Conservation (phyloP, 2,797 vertebrate species). For the Coregonus suidteri region DNA sequence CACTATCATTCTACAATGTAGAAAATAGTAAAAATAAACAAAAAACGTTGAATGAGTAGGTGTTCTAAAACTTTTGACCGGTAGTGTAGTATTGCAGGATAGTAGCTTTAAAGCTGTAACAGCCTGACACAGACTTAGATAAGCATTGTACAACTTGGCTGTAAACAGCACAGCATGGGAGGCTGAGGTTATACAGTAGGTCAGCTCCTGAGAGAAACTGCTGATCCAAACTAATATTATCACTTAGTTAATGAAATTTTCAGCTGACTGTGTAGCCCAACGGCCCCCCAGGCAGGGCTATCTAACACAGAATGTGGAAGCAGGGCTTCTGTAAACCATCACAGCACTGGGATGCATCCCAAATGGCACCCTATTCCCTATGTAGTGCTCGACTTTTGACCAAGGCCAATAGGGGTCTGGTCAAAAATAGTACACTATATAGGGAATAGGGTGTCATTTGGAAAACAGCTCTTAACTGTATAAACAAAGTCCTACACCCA, state of each 20-base stretch:
- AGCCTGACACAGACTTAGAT: background rate
- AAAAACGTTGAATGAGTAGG: too few relatives aligned
- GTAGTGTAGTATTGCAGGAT: too few relatives aligned
- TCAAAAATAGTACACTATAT: too few relatives aligned
- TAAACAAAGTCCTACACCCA: conserved; percentile 46
- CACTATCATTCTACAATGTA: too few relatives aligned
- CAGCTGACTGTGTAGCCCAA: background rate
- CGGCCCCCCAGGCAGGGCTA: conserved; percentile 53
- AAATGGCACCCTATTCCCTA: too few relatives aligned
- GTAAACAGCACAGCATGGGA: background rate
- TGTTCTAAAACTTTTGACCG: too few relatives aligned
- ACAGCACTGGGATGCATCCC: conserved; percentile 16
- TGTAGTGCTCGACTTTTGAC: too few relatives aligned
- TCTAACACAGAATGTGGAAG: conserved; percentile 65
- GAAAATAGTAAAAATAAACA: too few relatives aligned
- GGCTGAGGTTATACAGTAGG: background rate
- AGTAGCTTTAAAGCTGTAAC: too few relatives aligned
- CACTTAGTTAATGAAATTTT: background rate
- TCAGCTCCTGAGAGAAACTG: background rate
- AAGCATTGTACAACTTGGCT: conserved; percentile 2
- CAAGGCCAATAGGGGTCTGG: too few relatives aligned
- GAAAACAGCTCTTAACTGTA: conserved; percentile 37
- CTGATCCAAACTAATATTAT: conserved; percentile 17
- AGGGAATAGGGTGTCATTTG: background rate
- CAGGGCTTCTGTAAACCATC: conserved; percentile 31